phyloP scores from a whole-genome alignment of 2,888 invertebrate species.

The Acanthoscelides obtectus region DNA sequence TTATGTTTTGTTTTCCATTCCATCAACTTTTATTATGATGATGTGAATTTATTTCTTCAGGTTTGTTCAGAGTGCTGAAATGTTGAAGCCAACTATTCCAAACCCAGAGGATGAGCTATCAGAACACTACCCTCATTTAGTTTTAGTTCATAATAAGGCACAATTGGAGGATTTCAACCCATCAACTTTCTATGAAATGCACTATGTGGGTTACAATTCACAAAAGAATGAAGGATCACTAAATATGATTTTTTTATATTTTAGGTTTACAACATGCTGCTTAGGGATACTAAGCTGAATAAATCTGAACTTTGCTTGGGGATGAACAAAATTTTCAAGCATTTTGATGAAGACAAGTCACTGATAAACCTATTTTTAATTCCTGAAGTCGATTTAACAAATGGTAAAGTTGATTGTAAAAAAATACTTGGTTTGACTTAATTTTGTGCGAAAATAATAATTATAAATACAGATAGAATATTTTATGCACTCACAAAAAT shows the following conservation, averaged over 20 bases:
- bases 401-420: conserved; percentile 18
- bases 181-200: conserved; percentile 56
- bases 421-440: no score
- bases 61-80: conserved; percentile 78
- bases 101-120: conserved; percentile 61
- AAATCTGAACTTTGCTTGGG: conserved; percentile 62
- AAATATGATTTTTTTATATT: conserved; percentile 18
- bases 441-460: no score
- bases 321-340: conserved; percentile 48
- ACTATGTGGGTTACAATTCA: conserved; percentile 46
- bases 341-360: conserved; percentile 53
- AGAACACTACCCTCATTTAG: conserved; percentile 77
- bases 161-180: conserved; percentile 69
- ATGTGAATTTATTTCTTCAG: conserved; percentile 44
- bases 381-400: conserved; percentile 52
- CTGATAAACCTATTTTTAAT: conserved; percentile 67
- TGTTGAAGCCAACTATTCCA: conserved; percentile 76
- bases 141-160: conserved; percentile 80
- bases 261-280: conserved; percentile 49
- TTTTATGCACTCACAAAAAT: no score
- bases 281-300: conserved; percentile 62
- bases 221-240: neutral
- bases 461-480: no score
- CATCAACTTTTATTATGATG: neutral
- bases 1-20: neutral